Base-by-base conservation (phyloP, 2,113 vertebrate genomes). In the Campylomormyrus tamandua region DNA sequence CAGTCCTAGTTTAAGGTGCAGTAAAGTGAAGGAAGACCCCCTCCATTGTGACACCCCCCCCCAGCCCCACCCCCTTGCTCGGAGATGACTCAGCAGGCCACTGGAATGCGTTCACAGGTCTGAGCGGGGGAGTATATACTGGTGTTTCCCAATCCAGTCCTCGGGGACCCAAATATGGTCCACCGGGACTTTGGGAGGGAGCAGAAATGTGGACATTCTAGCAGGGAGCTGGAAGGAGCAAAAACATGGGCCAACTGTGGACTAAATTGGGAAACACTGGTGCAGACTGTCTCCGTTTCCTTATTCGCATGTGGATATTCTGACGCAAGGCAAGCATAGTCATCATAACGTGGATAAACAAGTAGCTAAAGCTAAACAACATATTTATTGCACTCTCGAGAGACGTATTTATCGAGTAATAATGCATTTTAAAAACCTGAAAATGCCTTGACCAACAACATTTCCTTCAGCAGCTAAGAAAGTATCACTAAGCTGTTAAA, bases 1-100 rank as follows among this genome's bases (percentile, higher is more conserved):
- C 90, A 50, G 52, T 50, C 52, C 74, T 88, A 77, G 91, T 89
- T 88, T 91, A 83, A 88, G 89, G 88, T 84, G 58, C 39, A 52
- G 49, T 49, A 52, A 49, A 53, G 31, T 83, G 11, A 35, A 53
- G 49, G n/a, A 87, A 27, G 85, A 53, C 27, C 27, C 24, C 21
- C 31, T 52, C 49, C 13, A 19, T 19, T 15, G 5, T 87, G 13
- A 21, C 17, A 4, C 45, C n/a, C 21, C 45, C 5, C 6, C 5
- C 17, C 15, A 2, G 42, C 42, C 48, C 48, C 48, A 1, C 56
- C 8, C 48, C 58, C 48, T n/a, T 8, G 10, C 3, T 24, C 35
- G 45, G 80, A 48, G 45, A 48, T 48, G 45, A 45, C 39, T 84
- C 83, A 48, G 39, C 83, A 48, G 83, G 42, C 19, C 39, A 83